Conservation (phyloP, 2,797 vertebrate genomes). For the Monodelphis domestica region DNA sequence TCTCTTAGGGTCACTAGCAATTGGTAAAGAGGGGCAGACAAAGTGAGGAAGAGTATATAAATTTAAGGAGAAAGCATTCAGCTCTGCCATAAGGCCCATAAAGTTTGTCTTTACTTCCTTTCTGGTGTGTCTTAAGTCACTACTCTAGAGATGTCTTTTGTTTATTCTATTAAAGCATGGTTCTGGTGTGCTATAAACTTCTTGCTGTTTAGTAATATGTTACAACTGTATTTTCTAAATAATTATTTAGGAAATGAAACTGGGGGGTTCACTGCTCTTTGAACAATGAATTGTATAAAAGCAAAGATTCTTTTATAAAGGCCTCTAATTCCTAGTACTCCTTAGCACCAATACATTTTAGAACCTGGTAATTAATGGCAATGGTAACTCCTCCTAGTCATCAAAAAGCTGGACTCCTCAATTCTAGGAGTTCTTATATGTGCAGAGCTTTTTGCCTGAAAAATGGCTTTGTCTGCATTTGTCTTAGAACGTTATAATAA, state of each 20-base stretch:
- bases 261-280: neutral
- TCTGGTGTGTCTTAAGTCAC: neutral
- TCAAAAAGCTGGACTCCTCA: neutral
- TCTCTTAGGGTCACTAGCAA: neutral
- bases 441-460: neutral
- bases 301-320: neutral
- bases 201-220: neutral
- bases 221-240: neutral
- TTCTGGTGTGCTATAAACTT: neutral
- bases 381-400: neutral
- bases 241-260: neutral
- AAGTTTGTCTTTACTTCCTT: neutral
- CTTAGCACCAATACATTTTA: neutral
- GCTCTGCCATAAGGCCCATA: neutral
- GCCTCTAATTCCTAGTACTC: neutral
- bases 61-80: neutral
- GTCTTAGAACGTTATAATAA: neutral
- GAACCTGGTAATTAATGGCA: too few relatives aligned
- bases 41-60: neutral
- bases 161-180: neutral
- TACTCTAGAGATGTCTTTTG: neutral
- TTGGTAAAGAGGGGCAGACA: neutral
- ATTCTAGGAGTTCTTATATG: neutral
- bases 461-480: neutral
- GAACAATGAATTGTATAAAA: neutral